Base-by-base conservation (phyloP, 2,797 vertebrate genomes). In the Vultur gryphus region DNA sequence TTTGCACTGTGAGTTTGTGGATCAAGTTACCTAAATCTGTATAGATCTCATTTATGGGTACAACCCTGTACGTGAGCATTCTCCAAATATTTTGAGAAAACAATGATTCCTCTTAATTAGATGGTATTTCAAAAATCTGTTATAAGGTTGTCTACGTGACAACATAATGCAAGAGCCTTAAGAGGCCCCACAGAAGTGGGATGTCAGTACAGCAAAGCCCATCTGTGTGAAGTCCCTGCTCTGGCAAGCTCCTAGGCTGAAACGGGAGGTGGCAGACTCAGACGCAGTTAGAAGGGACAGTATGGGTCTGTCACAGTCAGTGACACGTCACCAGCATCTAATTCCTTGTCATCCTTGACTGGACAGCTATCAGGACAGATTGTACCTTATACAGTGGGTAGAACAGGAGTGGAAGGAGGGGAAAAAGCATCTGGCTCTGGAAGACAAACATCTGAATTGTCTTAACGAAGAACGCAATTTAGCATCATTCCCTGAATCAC, bases 181-280 rank as follows among this genome's bases (percentile, higher is more conserved):
- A 70, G 11, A 66, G 11, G 35, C 16, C 26, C 7, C 49, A 29
- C 13, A 28, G 12, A 54, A n/a, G 8, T 7, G 10, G 13, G 16
- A 54, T 35, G 6, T 26, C 2, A 1, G 19, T 26, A 64, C 11
- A 70, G 65, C 18, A 87, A 77, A 65, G 49, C 39, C 24, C 1
- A 0, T 21, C 39, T 44, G 18, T 16, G 41, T 0, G 2, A 39
- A 77, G 35, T 3, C 10, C 4, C 20, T 2, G 0, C 11, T 41
- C 23, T 43, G 67, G 15, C 23, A 84, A 64, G 31, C 10, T 21
- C 41, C 25, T 19, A 13, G 16, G 12, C 31, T 44, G 71, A 55
- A 82, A 65, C 1, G 1, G 19, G 25, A 62, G 6, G 10, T 33
- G 28, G 41, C 26, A 91, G 43, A 78, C 19, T 6, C 28, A 48